phyloP scores from a whole-genome alignment of 2,113 vertebrate species.

The Tragelaphus strepsiceros region DNA sequence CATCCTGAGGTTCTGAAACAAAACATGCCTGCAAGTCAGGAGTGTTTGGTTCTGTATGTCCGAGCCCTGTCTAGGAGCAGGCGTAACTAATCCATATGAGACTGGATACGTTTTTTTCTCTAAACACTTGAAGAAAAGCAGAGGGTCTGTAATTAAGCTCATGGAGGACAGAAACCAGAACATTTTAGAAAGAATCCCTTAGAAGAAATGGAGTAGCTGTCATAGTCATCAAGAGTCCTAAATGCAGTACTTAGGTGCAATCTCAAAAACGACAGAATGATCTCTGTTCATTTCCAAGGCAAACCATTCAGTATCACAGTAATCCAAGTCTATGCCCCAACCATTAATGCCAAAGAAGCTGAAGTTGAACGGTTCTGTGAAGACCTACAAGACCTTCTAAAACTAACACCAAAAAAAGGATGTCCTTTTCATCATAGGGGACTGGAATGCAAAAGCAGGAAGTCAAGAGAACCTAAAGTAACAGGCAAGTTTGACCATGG shows the following conservation, averaged over 20 bases:
- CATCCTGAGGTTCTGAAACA: neutral
- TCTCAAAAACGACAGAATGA: neutral
- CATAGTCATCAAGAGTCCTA: neutral
- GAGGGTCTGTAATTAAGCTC: neutral
- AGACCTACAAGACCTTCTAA: neutral
- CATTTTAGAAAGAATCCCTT: neutral
- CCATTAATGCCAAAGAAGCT: neutral
- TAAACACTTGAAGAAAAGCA: neutral
- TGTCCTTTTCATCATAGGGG: neutral
- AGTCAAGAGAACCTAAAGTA: neutral
- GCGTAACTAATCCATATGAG: accelerated
- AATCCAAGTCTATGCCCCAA: neutral
- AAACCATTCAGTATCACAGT: neutral
- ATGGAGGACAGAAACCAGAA: neutral
- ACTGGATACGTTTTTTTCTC: neutral
- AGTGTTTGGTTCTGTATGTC: neutral
- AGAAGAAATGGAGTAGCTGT: neutral
- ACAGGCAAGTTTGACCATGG: neutral
- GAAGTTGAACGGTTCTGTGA: neutral
- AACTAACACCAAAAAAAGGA: neutral
- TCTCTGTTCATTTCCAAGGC: neutral
- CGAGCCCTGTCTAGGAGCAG: accelerated
- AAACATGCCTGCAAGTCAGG: neutral
- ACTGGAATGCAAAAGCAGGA: neutral
- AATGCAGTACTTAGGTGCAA: neutral